Base-by-base conservation (phyloP, 2,113 vertebrate species). In the Melozone crissalis region DNA sequence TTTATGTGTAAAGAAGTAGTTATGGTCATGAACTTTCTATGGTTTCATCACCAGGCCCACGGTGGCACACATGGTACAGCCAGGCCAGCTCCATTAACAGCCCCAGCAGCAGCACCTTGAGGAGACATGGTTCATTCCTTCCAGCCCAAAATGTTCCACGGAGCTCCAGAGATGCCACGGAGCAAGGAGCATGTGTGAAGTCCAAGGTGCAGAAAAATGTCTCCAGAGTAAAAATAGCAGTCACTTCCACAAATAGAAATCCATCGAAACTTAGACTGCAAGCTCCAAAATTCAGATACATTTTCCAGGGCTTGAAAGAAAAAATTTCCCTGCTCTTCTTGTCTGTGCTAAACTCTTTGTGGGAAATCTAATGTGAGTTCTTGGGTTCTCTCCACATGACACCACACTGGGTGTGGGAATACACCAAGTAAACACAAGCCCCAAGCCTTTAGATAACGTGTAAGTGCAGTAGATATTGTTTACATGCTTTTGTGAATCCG, bases 31-130 rank as follows among this genome's bases (percentile, higher is more conserved):
- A 84, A 7, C 18, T 59, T 90, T 66, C 26, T 21, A 0, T 4
- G 0, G 0, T 39, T 69, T 20, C 19, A 59, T 75, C 39, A 43
- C 9, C 26, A 35, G 22, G 4, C 15, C 30, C 3, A 0, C 20
- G 58, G 65, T 16, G 13, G 19, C 47, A 63, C 39, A 35, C 1
- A 3, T 2, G 1, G 11, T 23, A 37, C 3, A 81, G 28, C 15
- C 61, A 74, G 61, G 22, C 5, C 57, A 54, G 39, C 39, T 74
- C 28, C n/a, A 13, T 10, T 37, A 49, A 35, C 28, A 69, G 22
- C 8, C 28, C 11, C 66, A 84, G 26, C 7, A 86, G 26, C 63
- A 62, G 24, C 19, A 46, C 8, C 66, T 61, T 30, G 30, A 37
- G 35, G 33, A 79, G 54, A 68, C 3, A 16, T 11, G 22, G 37